Conservation (phyloP, 2,888 invertebrate genomes). For the Heliconius sara region DNA sequence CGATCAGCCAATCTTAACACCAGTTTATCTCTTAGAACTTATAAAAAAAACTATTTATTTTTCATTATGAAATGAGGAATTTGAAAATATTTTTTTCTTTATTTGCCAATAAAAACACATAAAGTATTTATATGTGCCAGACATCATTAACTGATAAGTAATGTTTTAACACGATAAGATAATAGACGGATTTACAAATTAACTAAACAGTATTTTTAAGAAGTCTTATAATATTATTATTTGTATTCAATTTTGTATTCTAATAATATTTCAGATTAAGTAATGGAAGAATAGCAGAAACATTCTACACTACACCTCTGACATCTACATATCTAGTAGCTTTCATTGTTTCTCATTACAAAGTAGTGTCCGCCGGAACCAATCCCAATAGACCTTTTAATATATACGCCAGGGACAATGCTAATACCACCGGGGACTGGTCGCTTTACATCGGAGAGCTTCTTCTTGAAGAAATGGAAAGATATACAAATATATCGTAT, state of each 20-base stretch:
- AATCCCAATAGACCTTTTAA: constrained; percentile 62
- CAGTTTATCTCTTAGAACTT: no score
- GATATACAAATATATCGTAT: constrained; percentile 81
- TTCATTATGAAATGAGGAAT: not conserved
- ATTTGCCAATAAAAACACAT: not conserved
- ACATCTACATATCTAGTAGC: constrained; percentile 95
- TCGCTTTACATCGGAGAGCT: constrained; percentile 74
- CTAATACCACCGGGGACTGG: constrained; percentile 69
- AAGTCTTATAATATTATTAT: not conserved
- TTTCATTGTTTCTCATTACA: constrained; percentile 92
- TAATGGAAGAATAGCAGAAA: constrained; percentile 63
- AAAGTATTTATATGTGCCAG: not conserved
- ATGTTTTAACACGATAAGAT: not conserved
- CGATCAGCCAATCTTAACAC: no score
- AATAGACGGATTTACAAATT: not conserved
- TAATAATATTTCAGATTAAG: constrained; percentile 51
- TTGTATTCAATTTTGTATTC: not conserved
- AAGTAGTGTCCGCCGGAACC: constrained; percentile 55
- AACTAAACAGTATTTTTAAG: not conserved
- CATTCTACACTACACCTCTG: constrained; percentile 82
- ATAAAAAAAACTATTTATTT: no score
- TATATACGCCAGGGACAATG: constrained; percentile 75
- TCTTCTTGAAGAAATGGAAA: constrained; percentile 80
- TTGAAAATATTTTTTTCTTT: not conserved
- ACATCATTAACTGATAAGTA: constrained; percentile 8